Evolutionary conservation across 2,888 invertebrate genomes (phyloP), one percentile per base, ranked within the genome.

Genomic region (Cantharis rufa): DNA sequence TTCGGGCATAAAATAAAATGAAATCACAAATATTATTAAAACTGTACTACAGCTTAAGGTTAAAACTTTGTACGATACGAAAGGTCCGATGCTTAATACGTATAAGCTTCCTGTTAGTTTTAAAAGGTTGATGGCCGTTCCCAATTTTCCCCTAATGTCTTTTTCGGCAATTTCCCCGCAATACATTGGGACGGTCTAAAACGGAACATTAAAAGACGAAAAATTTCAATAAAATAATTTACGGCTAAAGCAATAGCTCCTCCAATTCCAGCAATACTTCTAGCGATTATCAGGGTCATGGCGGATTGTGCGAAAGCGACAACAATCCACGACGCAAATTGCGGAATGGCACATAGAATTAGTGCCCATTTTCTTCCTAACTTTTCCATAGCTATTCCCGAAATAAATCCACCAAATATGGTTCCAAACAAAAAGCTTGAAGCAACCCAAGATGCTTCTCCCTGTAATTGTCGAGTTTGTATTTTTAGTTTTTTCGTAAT

Each of bases 121-220:
- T 86, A 88, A 86, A 0, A 88, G 79, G 62, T 86, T 86, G 24
- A 87, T 48, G 16, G 66, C 84, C 0, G 77, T 77, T 1, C 75
- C 74, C 16, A 90, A 81, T 0, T 89, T 85, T 0, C 90, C 90
- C 77, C 90, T 82, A 16, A 90, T 88, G 79, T 90, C 89, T 76
- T 90, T 90, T 70, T 88, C 87, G 1, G 88, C 86, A 63, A 88
- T 87, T 80, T 88, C 88, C 0, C 88, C 87, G 71, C 86, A 85
- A 76, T 88, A 88, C 85, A 88, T 86, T 0, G 88, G 86, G 11
- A 86, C 86, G 1, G 84, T 83, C 11, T 87, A 86, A 80, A 88
- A 88, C 4, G 84, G 61, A 74, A 15, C 1, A 63, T 66, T 21
- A 13, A 48, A 48, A n/a, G 2, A 48, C 13, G 48, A 7, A 24